Evolutionary conservation across 1,140 invertebrate species (phyloP).

Genomic region (Agrilus planipennis): DNA sequence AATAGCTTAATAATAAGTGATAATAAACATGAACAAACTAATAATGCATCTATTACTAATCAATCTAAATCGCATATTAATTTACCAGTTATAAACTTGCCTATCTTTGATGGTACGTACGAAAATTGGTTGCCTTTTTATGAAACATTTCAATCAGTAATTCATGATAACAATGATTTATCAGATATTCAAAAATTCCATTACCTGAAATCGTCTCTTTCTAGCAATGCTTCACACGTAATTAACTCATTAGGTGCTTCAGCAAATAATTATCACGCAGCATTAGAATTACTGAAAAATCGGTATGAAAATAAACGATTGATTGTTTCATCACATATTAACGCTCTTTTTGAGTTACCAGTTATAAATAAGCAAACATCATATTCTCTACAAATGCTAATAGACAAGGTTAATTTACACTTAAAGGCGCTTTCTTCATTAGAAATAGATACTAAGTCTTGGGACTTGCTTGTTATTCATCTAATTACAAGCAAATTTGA

Average conservation of each 20-base stretch:
- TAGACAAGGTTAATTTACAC: not conserved
- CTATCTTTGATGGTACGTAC: not conserved
- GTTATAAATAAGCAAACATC: no score
- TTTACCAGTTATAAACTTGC: not conserved
- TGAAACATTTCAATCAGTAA: not conserved
- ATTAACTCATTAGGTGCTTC: not conserved
- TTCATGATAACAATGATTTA: not conserved
- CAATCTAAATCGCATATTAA: no score
- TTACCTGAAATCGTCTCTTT: not conserved
- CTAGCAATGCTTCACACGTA: not conserved
- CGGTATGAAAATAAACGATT: not conserved
- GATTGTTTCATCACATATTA: not conserved
- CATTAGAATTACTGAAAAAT: not conserved
- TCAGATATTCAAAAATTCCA: not conserved
- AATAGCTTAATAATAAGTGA: no score
- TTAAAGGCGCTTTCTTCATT: not conserved
- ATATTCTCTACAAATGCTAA: no score
- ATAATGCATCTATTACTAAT: no score
- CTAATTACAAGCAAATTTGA: conserved; percentile 1
- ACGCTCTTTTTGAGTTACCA: not conserved
- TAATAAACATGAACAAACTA: no score
- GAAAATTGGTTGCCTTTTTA: not conserved
- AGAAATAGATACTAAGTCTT: not conserved
- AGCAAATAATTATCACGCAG: not conserved
- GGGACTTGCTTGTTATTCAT: not conserved